Evolutionary conservation across 1,140 invertebrate species (phyloP).

Genomic region (Eueides isabella): DNA sequence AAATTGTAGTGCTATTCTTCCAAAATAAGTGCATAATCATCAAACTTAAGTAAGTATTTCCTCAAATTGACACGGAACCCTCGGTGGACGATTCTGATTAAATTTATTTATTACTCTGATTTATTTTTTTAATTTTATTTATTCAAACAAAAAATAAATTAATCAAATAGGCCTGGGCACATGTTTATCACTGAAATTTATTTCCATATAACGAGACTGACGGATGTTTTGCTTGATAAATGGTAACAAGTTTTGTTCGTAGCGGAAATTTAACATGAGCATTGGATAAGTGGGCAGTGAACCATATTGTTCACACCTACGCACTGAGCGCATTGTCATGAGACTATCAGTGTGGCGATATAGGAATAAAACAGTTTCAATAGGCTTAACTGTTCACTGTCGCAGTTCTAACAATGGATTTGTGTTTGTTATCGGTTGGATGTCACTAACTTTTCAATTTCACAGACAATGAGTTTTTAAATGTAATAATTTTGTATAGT

Average conservation of each 20-base stretch:
- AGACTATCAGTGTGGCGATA: constrained; percentile 26
- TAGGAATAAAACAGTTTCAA: constrained; percentile 11
- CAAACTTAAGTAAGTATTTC: no score
- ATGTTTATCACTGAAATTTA: constrained; percentile 38
- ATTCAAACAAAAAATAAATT: background rate
- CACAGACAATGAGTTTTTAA: background rate
- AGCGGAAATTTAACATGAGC: constrained; percentile 59
- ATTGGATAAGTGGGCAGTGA: constrained; percentile 73
- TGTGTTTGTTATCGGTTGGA: background rate
- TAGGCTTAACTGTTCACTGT: constrained; percentile 1
- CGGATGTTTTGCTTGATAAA: constrained; percentile 71
- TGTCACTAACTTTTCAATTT: background rate
- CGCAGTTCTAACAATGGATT: background rate
- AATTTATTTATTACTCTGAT: no score
- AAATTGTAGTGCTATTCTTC: no score
- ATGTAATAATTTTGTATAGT: background rate
- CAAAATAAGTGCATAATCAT: no score
- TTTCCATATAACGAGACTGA: constrained; percentile 49
- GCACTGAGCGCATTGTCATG: constrained; percentile 46
- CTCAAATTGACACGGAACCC: no score
- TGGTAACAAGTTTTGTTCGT: constrained; percentile 47
- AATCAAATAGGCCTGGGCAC: background rate
- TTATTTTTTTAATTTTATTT: background rate
- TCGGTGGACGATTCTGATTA: no score
- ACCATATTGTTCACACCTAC: constrained; percentile 58